These are phyloP conservation scores for Apodemus sylvaticus DNA, from an alignment of 2,113 vertebrate genomes.

Conservation along the genomic window DNA sequence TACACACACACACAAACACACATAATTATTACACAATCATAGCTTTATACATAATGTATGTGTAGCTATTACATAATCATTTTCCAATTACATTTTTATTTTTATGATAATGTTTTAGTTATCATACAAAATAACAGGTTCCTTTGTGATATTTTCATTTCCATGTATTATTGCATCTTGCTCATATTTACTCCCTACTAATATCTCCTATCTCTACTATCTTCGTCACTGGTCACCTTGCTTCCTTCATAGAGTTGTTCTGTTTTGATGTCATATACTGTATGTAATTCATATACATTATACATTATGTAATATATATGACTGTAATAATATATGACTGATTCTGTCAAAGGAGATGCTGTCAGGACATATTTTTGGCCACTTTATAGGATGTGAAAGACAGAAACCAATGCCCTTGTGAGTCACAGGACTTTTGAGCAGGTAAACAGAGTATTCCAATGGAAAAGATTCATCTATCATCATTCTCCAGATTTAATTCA, in stretches of 20 bases:
- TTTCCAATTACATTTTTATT: not conserved
- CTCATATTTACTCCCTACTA: not conserved
- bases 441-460: not conserved
- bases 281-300: not conserved
- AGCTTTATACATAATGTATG: too few species aligned
- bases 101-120: not conserved
- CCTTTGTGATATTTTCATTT: not conserved
- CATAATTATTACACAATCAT: not conserved
- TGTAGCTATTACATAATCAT: not conserved
- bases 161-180: not conserved
- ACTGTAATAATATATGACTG: too few species aligned
- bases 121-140: not conserved
- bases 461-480: not conserved
- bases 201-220: not conserved
- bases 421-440: too few species aligned
- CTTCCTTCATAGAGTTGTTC: not conserved
- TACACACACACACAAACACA: too few species aligned
- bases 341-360: too few species aligned
- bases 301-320: too few species aligned
- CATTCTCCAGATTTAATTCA: not conserved
- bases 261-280: not conserved
- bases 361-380: too few species aligned
- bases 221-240: not conserved
- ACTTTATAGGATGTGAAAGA: too few species aligned
- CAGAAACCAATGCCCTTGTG: too few species aligned